Base-by-base conservation (phyloP, 2,888 invertebrate species). In the Ichneumoninae sp. region DNA sequence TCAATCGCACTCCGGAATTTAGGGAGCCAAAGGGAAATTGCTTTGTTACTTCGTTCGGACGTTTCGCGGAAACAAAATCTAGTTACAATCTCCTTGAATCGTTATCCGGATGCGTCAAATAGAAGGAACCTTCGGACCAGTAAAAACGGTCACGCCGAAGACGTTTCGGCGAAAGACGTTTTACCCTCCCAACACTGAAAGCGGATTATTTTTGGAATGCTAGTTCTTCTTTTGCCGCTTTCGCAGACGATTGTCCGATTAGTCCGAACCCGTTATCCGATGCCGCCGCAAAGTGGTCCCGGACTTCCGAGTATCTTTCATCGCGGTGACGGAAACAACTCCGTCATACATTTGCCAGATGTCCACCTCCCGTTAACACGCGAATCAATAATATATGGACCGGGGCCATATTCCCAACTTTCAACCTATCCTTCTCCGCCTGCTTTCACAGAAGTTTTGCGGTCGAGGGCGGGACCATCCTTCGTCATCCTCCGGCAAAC, bases 401-500 rank as follows among this genome's bases (percentile, higher is more conserved):
- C 44, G 1, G 44, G 44, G 16, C 44, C 44, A 16, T 47, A 47
- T 47, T 47, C 33, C 8, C 16, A 26, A 30, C 44, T 72, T 72
- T 6, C 72, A 16, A 47, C 4, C 44, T 47, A 47, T 47, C 44
- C 44, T 47, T 16, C 44, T 47, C 4, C 4, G 44, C 44, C 13
- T 16, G 44, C 44, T 47, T 4, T 8, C 22, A 40, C 22, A 54
- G 62, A 47, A 75, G 62, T 75, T 75, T 50, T 52, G 26, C 5
- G 26, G 57, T 26, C 13, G 8, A 22, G 4, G 44, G 33, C 47
- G 19, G 13, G 30, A 74, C 33, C 1, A 36, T 8, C 50, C 33
- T 62, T 65, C 65, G 65, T 75, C 50, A 36, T 13, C 6, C 66
- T 66, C 13, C 19, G 60, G 47, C 47, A 78, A 78, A 78, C 69